Base-by-base conservation (phyloP, 2,113 vertebrate genomes). In the Diglossa brunneiventris region DNA sequence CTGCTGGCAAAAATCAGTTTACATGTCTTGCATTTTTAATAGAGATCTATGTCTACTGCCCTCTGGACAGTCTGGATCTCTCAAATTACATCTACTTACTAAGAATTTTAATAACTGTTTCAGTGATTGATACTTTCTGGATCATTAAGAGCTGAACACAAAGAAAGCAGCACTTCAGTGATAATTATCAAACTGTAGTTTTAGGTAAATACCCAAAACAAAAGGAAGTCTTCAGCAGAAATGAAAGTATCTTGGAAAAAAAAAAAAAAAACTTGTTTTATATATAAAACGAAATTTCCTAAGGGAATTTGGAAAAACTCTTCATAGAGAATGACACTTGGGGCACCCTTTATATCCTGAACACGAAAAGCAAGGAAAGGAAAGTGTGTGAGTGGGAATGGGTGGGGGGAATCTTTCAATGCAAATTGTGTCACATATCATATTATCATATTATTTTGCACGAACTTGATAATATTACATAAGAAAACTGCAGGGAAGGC, bases 31-130 rank as follows among this genome's bases (percentile, higher is more conserved):
- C 15, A 75, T 92, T 95, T 96, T 84, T 90, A 92, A 95, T 22
- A 77, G 67, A 11, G 2, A 84, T 73, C 66, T 82, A 10, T 37
- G 70, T 95, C 84, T 94, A 35, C 49, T 62, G 50, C 79, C 85
- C 50, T 91, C 72, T 63, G 87, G 85, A 69, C 67, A 86, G 50
- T 83, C 84, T 80, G 52, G 19, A 28, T 83, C 82, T 85, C 16
- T 82, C 87, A 91, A 94, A 96, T 87, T 95, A 73, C n/a, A 92
- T 77, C 92, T 91, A 80, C 83, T 89, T 67, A 70, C 50, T 90
- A 58, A 89, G 83, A 96, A 93, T 93, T 95, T 96, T 95, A 94
- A 88, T 85, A 95, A 92, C 44, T 88, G n/a, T 66, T 96, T 80
- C 62, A 86, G 63, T 47, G 59, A 91, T 44, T 82, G 82, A 89